Conservation (phyloP, 2,113 vertebrate genomes). For the Antidorcas marsupialis region DNA sequence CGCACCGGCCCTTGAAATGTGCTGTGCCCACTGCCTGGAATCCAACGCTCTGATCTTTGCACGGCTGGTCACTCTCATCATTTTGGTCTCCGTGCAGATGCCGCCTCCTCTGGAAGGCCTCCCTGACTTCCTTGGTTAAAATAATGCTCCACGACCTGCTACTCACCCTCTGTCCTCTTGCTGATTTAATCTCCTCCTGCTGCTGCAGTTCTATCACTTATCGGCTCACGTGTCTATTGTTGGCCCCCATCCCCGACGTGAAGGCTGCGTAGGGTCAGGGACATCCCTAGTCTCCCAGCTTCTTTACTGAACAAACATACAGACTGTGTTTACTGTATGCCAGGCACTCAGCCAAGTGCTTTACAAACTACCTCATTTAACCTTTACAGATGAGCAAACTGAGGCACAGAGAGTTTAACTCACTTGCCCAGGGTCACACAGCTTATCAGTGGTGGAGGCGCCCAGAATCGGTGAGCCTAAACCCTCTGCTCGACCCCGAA, state of each 20-base stretch:
- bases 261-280: neutral
- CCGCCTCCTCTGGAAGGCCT: neutral
- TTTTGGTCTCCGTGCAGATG: neutral
- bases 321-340: neutral
- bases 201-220: neutral
- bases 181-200: neutral
- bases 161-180: neutral
- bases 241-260: accelerated
- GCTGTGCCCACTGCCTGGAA: neutral
- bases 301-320: neutral
- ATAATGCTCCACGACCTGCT: neutral
- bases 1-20: accelerated
- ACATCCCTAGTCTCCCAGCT: neutral
- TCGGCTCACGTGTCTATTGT: neutral
- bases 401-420: neutral
- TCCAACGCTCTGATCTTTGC: neutral
- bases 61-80: accelerated
- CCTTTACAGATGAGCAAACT: neutral
- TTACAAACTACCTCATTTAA: neutral
- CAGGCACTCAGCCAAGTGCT: neutral
- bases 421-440: neutral
- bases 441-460: neutral
- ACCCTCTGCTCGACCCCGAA: neutral
- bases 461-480: neutral
- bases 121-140: neutral